Conservation (phyloP, 2,888 invertebrate genomes). For the Drosophila hamatofila region DNA sequence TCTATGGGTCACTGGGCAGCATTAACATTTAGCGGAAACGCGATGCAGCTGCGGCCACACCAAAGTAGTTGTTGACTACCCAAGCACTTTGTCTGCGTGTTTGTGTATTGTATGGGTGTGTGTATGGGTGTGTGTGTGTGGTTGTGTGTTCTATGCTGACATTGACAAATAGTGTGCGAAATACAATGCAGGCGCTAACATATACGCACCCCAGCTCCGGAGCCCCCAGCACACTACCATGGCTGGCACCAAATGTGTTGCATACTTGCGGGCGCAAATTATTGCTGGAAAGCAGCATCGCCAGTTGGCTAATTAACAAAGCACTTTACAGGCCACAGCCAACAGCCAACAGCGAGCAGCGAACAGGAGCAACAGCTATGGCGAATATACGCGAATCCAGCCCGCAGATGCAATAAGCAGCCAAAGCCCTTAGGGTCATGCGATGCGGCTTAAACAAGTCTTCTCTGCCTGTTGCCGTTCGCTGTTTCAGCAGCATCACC, state of each 20-base stretch:
- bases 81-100: slow-evolving; percentile 20
- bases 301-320: slow-evolving; percentile 80
- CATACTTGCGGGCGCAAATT: slow-evolving; percentile 77
- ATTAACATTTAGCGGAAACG: slow-evolving; percentile 60
- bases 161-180: slow-evolving; percentile 78
- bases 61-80: slow-evolving; percentile 53
- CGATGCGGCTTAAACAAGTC: slow-evolving; percentile 38
- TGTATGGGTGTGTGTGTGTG: slow-evolving; percentile 8
- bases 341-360: no score
- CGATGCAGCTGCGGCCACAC: slow-evolving; percentile 43
- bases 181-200: slow-evolving; percentile 59
- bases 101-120: slow-evolving; percentile 1
- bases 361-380: slow-evolving; percentile 31
- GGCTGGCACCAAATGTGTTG: slow-evolving; percentile 70
- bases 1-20: slow-evolving; percentile 42
- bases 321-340: slow-evolving; percentile 69
- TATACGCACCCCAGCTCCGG: slow-evolving; percentile 8
- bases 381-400: slow-evolving; percentile 17
- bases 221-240: slow-evolving; percentile 18
- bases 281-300: slow-evolving; percentile 65
- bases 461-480: slow-evolving; percentile 36
- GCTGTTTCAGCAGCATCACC: slow-evolving; percentile 28
- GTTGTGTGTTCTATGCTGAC: slow-evolving; percentile 46
- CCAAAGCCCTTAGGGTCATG: slow-evolving; percentile 24
- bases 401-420: slow-evolving; percentile 32